Conservation (phyloP, 2,888 invertebrate species). For the Ypsolopha sequella region DNA sequence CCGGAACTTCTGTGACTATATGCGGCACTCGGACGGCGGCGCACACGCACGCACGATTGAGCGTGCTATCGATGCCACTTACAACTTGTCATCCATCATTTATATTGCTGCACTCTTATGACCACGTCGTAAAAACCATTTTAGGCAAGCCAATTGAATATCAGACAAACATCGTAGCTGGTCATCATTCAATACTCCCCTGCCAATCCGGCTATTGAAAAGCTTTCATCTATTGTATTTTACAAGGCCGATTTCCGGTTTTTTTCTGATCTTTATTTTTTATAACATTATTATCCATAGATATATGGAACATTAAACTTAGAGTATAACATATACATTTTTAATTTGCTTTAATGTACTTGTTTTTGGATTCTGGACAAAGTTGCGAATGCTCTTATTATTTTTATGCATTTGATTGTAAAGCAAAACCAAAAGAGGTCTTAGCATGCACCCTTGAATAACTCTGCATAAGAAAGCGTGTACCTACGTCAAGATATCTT, state of each 20-base stretch:
- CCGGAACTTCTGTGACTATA: slow-evolving; percentile 52
- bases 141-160: neutral
- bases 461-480: too few relatives aligned
- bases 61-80: neutral
- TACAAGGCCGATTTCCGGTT: neutral
- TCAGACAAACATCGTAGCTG: neutral
- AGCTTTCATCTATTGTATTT: neutral
- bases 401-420: too few relatives aligned
- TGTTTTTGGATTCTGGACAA: too few relatives aligned
- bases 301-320: too few relatives aligned
- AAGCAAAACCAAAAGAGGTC: too few relatives aligned
- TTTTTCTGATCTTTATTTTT: slow-evolving; percentile 13
- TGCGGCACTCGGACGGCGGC: slow-evolving; percentile 26
- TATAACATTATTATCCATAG: too few relatives aligned
- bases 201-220: neutral
- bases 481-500: too few relatives aligned
- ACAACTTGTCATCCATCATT: neutral
- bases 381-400: too few relatives aligned
- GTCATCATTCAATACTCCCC: neutral
- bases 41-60: neutral
- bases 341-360: too few relatives aligned
- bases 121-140: neutral
- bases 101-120: neutral
- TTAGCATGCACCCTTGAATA: too few relatives aligned
- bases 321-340: too few relatives aligned